Conservation (phyloP, 2,888 invertebrate species). For the Pammene fasciana region DNA sequence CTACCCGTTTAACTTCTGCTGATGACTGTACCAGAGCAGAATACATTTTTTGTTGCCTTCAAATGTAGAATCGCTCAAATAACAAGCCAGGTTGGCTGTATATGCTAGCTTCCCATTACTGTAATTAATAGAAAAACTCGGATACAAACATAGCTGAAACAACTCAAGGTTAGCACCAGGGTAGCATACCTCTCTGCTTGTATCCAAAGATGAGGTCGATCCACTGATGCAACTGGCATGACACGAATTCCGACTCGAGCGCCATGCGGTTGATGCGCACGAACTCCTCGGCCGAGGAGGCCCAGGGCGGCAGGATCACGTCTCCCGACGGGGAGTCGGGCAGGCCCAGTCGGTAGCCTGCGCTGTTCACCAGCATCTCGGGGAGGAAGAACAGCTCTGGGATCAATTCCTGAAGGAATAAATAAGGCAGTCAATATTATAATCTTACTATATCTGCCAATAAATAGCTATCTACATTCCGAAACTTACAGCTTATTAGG, state of each 20-base stretch:
- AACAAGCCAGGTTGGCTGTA: no score
- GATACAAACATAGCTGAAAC: no score
- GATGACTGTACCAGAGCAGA: no score
- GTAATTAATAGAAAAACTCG: no score
- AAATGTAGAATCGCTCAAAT: no score
- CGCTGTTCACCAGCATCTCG: constrained; percentile 97
- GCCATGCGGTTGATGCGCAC: constrained; percentile 99
- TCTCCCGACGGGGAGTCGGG: constrained; percentile 93
- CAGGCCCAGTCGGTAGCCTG: constrained; percentile 91
- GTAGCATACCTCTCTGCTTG: constrained; percentile 93
- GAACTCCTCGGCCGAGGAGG: constrained; percentile 98
- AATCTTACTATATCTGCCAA: not conserved
- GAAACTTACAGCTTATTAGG: no score
- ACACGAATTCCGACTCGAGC: constrained; percentile 99
- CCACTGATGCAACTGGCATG: constrained; percentile 99
- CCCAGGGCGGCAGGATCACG: constrained; percentile 98
- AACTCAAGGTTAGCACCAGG: no score
- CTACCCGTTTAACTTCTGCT: no score
- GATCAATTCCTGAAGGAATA: constrained; percentile 90
- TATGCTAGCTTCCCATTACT: no score
- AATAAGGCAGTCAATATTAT: not conserved
- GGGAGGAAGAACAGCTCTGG: constrained; percentile 99
- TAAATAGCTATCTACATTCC: no score
- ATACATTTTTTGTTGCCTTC: no score
- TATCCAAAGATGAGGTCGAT: constrained; percentile 99